phyloP scores from a whole-genome alignment of 2,888 invertebrate species.

The Gisinianus flammeolus region DNA sequence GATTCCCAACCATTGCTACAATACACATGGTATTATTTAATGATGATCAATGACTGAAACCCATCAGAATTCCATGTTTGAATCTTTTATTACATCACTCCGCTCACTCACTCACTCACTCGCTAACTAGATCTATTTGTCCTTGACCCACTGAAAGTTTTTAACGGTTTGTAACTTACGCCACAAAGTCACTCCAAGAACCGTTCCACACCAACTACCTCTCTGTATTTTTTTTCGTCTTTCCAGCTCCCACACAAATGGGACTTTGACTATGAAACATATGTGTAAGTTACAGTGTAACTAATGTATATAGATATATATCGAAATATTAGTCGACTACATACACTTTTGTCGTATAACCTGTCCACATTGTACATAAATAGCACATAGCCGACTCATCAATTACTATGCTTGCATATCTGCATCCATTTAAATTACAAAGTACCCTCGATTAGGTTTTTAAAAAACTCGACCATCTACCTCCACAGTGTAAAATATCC shows the following conservation, averaged over 20 bases:
- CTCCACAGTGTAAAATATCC: neutral
- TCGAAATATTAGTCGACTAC: no score
- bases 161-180: neutral
- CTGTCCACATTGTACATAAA: no score
- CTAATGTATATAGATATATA: no score
- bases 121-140: constrained; percentile 32
- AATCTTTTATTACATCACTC: constrained; percentile 5
- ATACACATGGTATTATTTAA: constrained; percentile 5
- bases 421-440: neutral
- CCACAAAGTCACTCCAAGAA: neutral
- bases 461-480: neutral
- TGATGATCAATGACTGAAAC: constrained; percentile 31
- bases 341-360: no score
- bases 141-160: constrained; percentile 33
- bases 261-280: no score
- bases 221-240: neutral
- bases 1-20: neutral
- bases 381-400: neutral
- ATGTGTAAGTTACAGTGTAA: no score
- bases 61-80: neutral
- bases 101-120: neutral
- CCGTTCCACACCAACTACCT: neutral
- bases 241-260: no score
- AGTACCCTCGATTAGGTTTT: neutral
- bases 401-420: neutral